phyloP scores from a whole-genome alignment of 2,797 vertebrate species.

The Anisognathus igniventris region DNA sequence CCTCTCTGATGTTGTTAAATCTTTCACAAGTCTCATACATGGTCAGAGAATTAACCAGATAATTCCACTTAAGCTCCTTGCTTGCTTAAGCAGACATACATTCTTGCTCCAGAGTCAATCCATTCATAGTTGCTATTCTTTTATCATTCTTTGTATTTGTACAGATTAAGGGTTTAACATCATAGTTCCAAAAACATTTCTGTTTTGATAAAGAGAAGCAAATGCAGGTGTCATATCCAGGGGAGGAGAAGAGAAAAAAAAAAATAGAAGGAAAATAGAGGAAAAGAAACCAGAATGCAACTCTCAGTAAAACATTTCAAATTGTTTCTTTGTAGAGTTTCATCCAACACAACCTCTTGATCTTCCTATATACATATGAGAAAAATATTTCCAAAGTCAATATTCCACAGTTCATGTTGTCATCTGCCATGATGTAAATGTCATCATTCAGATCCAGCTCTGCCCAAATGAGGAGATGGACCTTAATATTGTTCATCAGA shows the following conservation, averaged over 20 bases:
- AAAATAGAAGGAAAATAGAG: background rate
- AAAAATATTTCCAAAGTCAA: background rate
- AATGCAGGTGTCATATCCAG: background rate
- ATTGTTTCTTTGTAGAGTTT: background rate
- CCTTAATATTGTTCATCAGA: background rate
- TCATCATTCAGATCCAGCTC: slow-evolving; percentile 11
- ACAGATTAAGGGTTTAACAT: background rate
- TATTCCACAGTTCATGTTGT: background rate
- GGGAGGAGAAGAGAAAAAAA: background rate
- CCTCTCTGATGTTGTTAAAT: slow-evolving; percentile 10
- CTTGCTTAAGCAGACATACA: background rate
- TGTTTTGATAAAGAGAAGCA: background rate
- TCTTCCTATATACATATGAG: background rate
- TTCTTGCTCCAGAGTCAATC: background rate
- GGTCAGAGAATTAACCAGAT: slow-evolving; percentile 42
- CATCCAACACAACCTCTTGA: background rate
- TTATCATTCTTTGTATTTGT: background rate
- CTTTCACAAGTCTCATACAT: background rate
- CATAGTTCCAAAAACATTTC: background rate
- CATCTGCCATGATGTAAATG: background rate
- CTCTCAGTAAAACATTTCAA: background rate
- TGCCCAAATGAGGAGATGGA: background rate
- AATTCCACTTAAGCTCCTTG: slow-evolving; percentile 9
- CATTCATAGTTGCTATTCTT: background rate
- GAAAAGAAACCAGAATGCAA: background rate